phyloP scores from a whole-genome alignment of 2,797 vertebrate genomes.

The Anguilla obscura region DNA sequence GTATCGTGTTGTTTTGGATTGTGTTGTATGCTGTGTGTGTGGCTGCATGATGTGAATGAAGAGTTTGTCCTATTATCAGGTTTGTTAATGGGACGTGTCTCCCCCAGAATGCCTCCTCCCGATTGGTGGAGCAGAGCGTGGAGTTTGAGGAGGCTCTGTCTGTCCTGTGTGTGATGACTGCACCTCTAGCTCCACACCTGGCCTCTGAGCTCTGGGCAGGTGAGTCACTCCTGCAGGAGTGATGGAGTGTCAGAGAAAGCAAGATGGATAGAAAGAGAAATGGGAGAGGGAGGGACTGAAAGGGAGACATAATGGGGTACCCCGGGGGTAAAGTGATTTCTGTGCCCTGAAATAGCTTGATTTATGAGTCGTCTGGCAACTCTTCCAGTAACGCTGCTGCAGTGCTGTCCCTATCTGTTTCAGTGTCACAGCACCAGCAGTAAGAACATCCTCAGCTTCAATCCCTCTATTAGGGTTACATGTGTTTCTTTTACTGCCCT shows the following conservation, averaged over 20 bases:
- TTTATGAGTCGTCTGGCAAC: neutral
- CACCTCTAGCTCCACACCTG: constrained; percentile 91
- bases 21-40: neutral
- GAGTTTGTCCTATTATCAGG: neutral
- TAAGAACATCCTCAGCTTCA: neutral
- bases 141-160: constrained; percentile 92
- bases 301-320: neutral
- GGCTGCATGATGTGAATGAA: neutral
- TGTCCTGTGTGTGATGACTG: constrained; percentile 80
- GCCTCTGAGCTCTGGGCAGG: constrained; percentile 97
- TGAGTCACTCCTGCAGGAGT: constrained; percentile 53
- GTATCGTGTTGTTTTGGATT: neutral
- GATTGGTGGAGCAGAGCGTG: constrained; percentile 79
- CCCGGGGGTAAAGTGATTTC: neutral
- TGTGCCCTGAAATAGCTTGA: neutral
- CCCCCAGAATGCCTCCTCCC: constrained; percentile 74
- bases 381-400: neutral
- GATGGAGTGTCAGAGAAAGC: neutral
- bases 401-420: neutral
- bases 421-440: neutral
- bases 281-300: neutral
- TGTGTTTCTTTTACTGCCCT: neutral
- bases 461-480: neutral
- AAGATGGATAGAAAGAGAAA: neutral
- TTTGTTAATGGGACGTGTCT: neutral